phyloP scores from a whole-genome alignment of 2,888 invertebrate species.

The Cheiracanthium punctorium region DNA sequence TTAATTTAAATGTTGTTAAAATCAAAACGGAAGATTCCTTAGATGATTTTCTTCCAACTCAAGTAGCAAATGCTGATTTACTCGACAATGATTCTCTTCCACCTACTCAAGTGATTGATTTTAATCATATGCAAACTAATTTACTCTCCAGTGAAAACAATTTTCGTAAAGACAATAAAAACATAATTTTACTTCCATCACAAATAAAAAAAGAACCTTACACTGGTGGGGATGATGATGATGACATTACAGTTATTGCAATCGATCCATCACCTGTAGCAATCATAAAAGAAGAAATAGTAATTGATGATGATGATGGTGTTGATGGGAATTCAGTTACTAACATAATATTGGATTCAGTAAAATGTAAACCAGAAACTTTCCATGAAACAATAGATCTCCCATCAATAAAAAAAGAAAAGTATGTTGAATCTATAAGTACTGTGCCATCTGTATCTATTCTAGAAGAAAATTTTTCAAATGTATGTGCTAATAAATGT shows the following conservation, averaged over 20 bases:
- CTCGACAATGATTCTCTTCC: not conserved
- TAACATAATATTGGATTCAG: not conserved
- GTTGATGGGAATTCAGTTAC: not conserved
- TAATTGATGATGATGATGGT: conserved; percentile 1
- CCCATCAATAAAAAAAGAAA: not conserved
- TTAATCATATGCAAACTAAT: too few species aligned
- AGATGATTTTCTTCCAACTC: conserved; percentile 14
- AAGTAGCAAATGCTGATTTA: not conserved
- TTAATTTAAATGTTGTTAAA: not conserved
- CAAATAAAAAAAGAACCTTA: not conserved
- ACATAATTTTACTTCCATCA: not conserved
- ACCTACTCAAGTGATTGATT: not conserved
- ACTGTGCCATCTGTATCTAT: too few species aligned
- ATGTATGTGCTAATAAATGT: too few species aligned
- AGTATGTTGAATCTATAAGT: not conserved
- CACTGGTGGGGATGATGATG: not conserved
- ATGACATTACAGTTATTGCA: not conserved
- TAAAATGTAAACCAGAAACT: not conserved
- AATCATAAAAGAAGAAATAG: not conserved
- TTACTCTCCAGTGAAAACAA: too few species aligned
- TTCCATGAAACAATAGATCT: not conserved
- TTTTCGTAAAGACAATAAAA: too few species aligned
- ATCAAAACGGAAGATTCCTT: not conserved
- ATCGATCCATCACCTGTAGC: not conserved
- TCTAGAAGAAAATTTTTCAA: too few species aligned